These are phyloP conservation scores for Elachura formosa DNA, from an alignment of 2,113 vertebrate genomes.

Conservation along the genomic window DNA sequence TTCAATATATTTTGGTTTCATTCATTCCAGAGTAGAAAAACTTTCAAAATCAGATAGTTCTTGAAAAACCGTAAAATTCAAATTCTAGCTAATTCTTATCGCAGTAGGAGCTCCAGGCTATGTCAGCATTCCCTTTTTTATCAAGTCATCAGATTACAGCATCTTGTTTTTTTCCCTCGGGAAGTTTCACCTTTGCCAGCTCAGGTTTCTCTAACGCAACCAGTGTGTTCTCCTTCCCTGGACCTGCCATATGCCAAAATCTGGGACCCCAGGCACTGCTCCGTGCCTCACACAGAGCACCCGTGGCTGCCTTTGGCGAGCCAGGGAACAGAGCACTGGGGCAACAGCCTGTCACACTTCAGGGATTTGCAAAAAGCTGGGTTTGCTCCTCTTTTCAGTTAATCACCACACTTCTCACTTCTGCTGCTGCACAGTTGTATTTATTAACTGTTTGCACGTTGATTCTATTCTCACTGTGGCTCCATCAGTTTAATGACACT, in stretches of 20 bases:
- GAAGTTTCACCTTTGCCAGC: neutral
- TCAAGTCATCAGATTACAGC: neutral
- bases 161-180: neutral
- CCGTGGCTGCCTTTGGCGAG: neutral
- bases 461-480: neutral
- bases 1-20: neutral
- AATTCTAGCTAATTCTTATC: neutral
- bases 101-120: neutral
- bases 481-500: neutral
- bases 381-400: neutral
- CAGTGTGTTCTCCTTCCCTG: neutral
- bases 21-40: neutral
- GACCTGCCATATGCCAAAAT: neutral
- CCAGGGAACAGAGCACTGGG: neutral
- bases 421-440: neutral
- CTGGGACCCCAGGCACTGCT: neutral
- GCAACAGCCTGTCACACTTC: neutral
- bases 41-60: neutral
- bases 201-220: neutral
- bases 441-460: neutral
- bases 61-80: neutral
- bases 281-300: neutral
- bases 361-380: neutral
- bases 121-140: neutral
- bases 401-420: neutral